These are phyloP conservation scores for Leucoptera coffeella DNA, from an alignment of 2,888 invertebrate genomes.

Conservation along the genomic window DNA sequence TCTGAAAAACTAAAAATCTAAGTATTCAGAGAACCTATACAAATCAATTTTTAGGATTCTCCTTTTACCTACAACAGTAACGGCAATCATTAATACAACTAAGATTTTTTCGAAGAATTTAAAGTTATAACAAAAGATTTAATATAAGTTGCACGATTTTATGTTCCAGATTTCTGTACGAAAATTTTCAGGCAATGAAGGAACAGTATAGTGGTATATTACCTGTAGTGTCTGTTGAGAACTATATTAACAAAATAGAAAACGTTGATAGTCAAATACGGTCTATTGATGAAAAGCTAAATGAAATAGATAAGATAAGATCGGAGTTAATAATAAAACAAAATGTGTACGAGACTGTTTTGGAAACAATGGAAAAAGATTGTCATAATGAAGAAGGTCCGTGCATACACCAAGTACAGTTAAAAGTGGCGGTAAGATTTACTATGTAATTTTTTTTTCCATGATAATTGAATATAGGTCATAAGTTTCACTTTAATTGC, in stretches of 20 bases:
- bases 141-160: too few relatives aligned
- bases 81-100: too few relatives aligned
- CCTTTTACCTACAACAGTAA: too few relatives aligned
- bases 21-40: too few relatives aligned
- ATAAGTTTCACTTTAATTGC: too few relatives aligned
- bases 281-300: conserved; percentile 21
- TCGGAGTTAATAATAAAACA: conserved; percentile 26
- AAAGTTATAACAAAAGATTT: too few relatives aligned
- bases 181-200: conserved; percentile 26
- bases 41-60: too few relatives aligned
- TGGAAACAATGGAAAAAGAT: conserved; percentile 22
- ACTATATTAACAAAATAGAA: conserved; percentile 22
- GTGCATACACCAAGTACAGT: conserved; percentile 28
- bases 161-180: conserved; percentile 25
- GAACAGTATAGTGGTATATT: conserved; percentile 37
- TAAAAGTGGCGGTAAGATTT: conserved; percentile 20
- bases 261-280: conserved; percentile 20
- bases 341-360: conserved; percentile 26
- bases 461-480: too few relatives aligned
- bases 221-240: conserved; percentile 27
- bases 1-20: too few relatives aligned
- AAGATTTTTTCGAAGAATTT: too few relatives aligned
- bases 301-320: conserved; percentile 29
- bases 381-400: conserved; percentile 20
- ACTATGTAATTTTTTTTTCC: too few relatives aligned